A percentile compares a stretch with the other conserved stretches of the same genome.
Conservation (phyloP, 2,888 invertebrate genomes). For the Celastrina argiolus region DNA sequence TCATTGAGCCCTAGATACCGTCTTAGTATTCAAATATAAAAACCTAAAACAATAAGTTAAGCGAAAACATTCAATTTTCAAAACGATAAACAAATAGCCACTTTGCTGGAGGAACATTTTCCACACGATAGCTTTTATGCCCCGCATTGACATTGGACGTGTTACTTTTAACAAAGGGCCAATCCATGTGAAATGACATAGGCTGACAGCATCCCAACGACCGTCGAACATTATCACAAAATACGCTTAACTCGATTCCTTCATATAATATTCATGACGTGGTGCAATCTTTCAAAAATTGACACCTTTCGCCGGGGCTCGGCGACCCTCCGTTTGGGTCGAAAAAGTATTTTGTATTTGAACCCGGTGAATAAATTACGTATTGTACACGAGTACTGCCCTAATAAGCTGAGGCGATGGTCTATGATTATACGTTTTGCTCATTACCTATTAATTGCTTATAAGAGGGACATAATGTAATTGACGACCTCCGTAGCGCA, state of each 20-base stretch:
- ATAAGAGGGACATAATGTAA: background rate
- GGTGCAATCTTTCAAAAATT: conserved; percentile 78
- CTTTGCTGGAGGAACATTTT: conserved; percentile 52
- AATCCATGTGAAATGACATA: conserved; percentile 75
- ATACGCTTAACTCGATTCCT: conserved; percentile 75
- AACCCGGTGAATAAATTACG: conserved; percentile 71
- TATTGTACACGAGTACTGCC: conserved; percentile 28
- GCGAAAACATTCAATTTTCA: conserved; percentile 17
- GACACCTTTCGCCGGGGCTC: conserved; percentile 67
- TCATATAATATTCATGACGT: conserved; percentile 77
- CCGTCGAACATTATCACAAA: conserved; percentile 73
- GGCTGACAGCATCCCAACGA: conserved; percentile 72
- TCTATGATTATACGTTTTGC: conserved; percentile 21
- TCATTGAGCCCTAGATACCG: too few relatives aligned
- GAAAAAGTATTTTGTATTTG: conserved; percentile 72
- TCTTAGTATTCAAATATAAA: background rate
- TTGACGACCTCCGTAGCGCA: background rate
- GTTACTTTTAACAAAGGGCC: conserved; percentile 75
- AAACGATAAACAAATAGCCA: conserved; percentile 30
- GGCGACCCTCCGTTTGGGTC: conserved; percentile 48
- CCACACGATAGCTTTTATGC: conserved; percentile 49
- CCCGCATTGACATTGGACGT: conserved; percentile 65
- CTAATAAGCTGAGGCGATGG: conserved; percentile 22
- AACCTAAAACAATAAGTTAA: background rate
- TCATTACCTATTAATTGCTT: background rate